A percentile compares a stretch with the other conserved stretches of the same genome.
phyloP scores from a whole-genome alignment of 1,140 invertebrate species.

The Hycleus cichorii region DNA sequence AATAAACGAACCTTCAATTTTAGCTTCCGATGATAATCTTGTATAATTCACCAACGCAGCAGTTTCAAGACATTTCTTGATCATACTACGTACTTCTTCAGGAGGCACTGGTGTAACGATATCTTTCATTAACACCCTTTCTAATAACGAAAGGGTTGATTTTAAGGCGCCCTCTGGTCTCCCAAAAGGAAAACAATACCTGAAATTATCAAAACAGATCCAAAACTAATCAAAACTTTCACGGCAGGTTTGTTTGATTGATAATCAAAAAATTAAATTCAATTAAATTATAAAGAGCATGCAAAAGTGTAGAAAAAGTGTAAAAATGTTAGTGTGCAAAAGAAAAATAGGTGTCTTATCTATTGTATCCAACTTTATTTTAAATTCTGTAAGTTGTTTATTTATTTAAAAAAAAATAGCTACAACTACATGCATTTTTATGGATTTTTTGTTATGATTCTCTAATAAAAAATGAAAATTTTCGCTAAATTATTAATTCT shows the following conservation, averaged over 20 bases:
- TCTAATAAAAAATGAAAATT: too few relatives aligned
- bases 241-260: background rate
- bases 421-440: too few relatives aligned
- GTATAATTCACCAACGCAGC: constrained; percentile 97
- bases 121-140: constrained; percentile 98
- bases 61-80: constrained; percentile 95
- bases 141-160: constrained; percentile 90
- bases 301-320: too few relatives aligned
- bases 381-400: too few relatives aligned
- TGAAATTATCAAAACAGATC: constrained; percentile 1
- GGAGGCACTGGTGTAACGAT: constrained; percentile 94
- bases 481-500: too few relatives aligned
- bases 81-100: constrained; percentile 92
- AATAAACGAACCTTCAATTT: constrained; percentile 77
- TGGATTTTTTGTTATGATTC: too few relatives aligned
- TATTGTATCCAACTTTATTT: too few relatives aligned
- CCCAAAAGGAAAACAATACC: constrained; percentile 98
- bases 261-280: too few relatives aligned
- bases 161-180: constrained; percentile 95
- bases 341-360: too few relatives aligned
- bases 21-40: constrained; percentile 90
- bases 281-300: too few relatives aligned
- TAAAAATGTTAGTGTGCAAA: too few relatives aligned
- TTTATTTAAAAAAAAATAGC: too few relatives aligned
- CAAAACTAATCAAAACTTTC: background rate